Evolutionary conservation across 1,140 invertebrate genomes (phyloP).

Genomic region (Drosophila ambigua): DNA sequence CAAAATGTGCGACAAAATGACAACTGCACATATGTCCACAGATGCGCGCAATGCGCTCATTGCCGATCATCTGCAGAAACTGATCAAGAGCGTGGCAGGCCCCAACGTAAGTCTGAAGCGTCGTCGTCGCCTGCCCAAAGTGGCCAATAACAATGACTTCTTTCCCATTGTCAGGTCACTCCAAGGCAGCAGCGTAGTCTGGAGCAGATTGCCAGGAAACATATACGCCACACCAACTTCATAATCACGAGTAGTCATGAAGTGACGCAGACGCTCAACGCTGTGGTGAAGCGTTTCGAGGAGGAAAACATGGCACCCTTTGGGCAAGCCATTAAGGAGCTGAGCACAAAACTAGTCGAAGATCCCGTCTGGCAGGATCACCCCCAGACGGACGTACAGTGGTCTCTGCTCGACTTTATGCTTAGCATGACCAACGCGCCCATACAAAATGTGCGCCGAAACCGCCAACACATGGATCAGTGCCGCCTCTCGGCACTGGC

Average conservation of each 20-base stretch:
- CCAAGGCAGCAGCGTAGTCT: constrained; percentile 22
- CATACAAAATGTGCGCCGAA: constrained; percentile 55
- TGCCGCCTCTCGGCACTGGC: not conserved
- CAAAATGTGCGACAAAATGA: too few species aligned
- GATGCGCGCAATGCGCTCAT: constrained; percentile 32
- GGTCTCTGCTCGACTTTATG: constrained; percentile 74
- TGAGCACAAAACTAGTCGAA: constrained; percentile 49
- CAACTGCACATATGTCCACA: constrained; percentile 8
- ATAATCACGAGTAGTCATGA: constrained; percentile 55
- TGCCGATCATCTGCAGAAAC: constrained; percentile 40
- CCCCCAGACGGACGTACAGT: constrained; percentile 57
- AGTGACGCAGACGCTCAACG: constrained; percentile 54
- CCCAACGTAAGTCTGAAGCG: constrained; percentile 39
- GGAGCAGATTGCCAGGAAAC: constrained; percentile 46
- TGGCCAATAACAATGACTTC: not conserved
- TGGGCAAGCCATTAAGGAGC: constrained; percentile 37
- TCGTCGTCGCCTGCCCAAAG: not conserved
- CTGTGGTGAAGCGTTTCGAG: constrained; percentile 64
- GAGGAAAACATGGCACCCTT: constrained; percentile 51
- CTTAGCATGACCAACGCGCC: constrained; percentile 58
- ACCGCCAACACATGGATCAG: constrained; percentile 31
- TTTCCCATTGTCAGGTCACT: constrained; percentile 11
- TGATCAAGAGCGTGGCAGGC: constrained; percentile 53
- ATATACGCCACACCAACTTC: constrained; percentile 51
- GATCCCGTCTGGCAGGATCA: constrained; percentile 42